These are phyloP conservation scores for Orgyia antiqua DNA, from an alignment of 2,888 invertebrate species.

Conservation along the genomic window DNA sequence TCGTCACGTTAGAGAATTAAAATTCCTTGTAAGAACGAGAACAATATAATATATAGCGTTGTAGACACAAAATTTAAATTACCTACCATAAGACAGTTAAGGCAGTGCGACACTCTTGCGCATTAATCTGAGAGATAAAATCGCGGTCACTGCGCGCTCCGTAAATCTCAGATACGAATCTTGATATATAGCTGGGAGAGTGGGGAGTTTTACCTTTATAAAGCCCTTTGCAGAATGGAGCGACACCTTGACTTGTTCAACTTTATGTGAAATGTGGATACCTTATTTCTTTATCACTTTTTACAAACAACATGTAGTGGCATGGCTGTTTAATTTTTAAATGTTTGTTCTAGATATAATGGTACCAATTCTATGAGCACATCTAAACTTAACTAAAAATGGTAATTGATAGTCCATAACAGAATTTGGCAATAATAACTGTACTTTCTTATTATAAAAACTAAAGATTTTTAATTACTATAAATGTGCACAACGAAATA, in stretches of 20 bases:
- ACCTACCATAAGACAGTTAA: slow-evolving; percentile 45
- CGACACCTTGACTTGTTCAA: slow-evolving; percentile 37
- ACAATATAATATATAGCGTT: too few relatives aligned
- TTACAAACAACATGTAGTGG: slow-evolving; percentile 8
- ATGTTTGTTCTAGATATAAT: not conserved
- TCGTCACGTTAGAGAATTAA: too few relatives aligned
- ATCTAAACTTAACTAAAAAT: too few relatives aligned
- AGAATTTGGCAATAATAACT: too few relatives aligned
- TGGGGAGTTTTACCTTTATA: slow-evolving; percentile 34
- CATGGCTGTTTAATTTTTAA: slow-evolving; percentile 9
- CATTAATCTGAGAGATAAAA: slow-evolving; percentile 72
- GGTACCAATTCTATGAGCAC: too few relatives aligned
- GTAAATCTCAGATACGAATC: slow-evolving; percentile 70
- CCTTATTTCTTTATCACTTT: slow-evolving; percentile 18
- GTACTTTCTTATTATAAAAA: too few relatives aligned
- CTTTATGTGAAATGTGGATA: slow-evolving; percentile 27
- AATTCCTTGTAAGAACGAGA: too few relatives aligned
- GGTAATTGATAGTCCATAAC: too few relatives aligned
- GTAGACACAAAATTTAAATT: slow-evolving; percentile 40
- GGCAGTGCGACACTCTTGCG: slow-evolving; percentile 43
- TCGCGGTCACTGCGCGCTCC: slow-evolving; percentile 49
- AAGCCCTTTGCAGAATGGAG: slow-evolving; percentile 30
- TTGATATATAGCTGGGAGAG: slow-evolving; percentile 46
- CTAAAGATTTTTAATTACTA: too few relatives aligned
- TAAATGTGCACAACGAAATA: too few relatives aligned